Base-by-base conservation (phyloP, 92 coral and sea anemone species). In the Diadumene lineata region DNA sequence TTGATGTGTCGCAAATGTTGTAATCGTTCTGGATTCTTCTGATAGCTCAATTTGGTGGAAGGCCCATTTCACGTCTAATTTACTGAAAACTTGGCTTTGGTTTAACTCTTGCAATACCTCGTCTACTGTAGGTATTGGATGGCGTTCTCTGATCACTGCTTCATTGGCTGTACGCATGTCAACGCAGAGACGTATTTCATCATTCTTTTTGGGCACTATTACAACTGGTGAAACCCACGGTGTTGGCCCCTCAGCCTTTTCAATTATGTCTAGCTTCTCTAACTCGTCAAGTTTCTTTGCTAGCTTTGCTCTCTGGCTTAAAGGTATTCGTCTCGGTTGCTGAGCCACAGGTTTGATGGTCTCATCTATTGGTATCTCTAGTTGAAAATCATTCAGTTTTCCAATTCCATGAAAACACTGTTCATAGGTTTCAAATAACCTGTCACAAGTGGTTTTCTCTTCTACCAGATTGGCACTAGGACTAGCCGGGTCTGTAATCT, bases 1-100 rank as follows among this genome's bases (percentile, higher is more conserved):
- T 17, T 21, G 72, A 27, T 72, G 82, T 11, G 76, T 83, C 55
- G 38, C 88, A 22, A 84, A 84, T 0, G 78, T 75, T 2, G 83
- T 84, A 13, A 84, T 78, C 19, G 43, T 31, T 27, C 82, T 69
- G 9, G 76, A 87, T 26, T 34, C 51, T 64, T 82, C 80, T 31
- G 64, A 66, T 22, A 73, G 32, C 67, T 64, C 69, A 7, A 64
- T 64, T 19, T 64, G 69, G 33, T 64, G 69, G 25, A 64, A 29
- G 25, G 69, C 69, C 69, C 69, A 64, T 34, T 64, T 64, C 50
- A 64, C 69, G 33, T 64, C 69, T 29, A 29, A 23, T 32, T 64
- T 64, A 34, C 69, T 64, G 46, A 64, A 64, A 10, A 64, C 69
- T 64, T 43, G 30, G 33, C 69, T 64, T 32, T 64, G 69, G 22